phyloP scores from a whole-genome alignment of 1,140 invertebrate genomes.

The Tetramorium parvispinum region DNA sequence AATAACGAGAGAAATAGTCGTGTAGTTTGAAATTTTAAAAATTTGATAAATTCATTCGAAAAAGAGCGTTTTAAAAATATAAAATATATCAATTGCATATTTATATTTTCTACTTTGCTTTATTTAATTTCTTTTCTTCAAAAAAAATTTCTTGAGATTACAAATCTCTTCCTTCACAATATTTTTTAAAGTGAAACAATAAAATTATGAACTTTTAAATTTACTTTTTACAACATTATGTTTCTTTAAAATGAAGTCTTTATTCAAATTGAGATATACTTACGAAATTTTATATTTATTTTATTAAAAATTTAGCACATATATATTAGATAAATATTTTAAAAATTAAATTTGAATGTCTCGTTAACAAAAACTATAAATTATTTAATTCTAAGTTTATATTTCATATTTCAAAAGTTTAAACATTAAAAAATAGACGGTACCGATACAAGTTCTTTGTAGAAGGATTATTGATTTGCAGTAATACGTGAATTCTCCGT shows the following conservation, averaged over 20 bases:
- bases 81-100: background rate
- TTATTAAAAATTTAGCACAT: background rate
- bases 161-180: background rate
- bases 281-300: background rate
- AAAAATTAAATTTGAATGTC: background rate
- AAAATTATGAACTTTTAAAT: background rate
- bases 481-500: background rate
- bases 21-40: background rate
- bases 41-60: background rate
- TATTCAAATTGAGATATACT: background rate
- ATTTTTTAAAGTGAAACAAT: background rate
- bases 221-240: background rate
- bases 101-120: background rate
- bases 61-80: background rate
- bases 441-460: background rate
- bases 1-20: background rate
- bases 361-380: background rate
- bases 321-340: background rate
- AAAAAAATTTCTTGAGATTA: background rate
- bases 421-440: background rate
- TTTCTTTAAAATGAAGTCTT: background rate
- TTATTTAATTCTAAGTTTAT: background rate
- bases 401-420: background rate
- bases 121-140: background rate
- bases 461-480: conserved; percentile 1